Evolutionary conservation across 2,113 vertebrate species (phyloP).

Genomic region (Elgaria multicarinata): DNA sequence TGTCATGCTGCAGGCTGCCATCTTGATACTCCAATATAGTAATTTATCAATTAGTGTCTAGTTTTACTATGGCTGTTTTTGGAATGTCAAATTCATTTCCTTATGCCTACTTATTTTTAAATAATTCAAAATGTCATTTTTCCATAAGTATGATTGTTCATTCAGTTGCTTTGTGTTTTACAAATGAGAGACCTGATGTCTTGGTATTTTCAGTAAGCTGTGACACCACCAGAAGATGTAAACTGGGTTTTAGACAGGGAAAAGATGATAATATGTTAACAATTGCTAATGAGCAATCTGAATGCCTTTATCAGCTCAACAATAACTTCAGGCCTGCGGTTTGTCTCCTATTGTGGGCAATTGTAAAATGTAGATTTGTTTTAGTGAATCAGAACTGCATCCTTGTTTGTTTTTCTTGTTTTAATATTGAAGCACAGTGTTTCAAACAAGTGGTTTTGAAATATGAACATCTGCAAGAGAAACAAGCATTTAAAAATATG

Average conservation of each 20-base stretch:
- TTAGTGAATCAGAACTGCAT: neutral
- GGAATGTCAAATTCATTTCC: neutral
- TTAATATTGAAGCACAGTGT: neutral
- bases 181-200: neutral
- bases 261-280: neutral
- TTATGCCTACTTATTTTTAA: slow-evolving; percentile 31
- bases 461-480: neutral
- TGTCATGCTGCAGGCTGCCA: neutral
- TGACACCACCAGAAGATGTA: neutral
- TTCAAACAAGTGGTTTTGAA: neutral
- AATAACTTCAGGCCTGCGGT: neutral
- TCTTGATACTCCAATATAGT: neutral
- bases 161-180: neutral
- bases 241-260: neutral
- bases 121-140: slow-evolving; percentile 18
- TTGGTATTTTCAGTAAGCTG: slow-evolving; percentile 4
- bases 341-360: neutral
- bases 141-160: neutral
- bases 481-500: neutral
- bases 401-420: neutral
- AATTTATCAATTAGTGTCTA: neutral
- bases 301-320: neutral
- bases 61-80: neutral
- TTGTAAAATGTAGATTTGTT: neutral
- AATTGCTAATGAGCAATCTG: neutral